Evolutionary conservation across 1,140 invertebrate genomes (phyloP).

Genomic region (Magallana gigas): DNA sequence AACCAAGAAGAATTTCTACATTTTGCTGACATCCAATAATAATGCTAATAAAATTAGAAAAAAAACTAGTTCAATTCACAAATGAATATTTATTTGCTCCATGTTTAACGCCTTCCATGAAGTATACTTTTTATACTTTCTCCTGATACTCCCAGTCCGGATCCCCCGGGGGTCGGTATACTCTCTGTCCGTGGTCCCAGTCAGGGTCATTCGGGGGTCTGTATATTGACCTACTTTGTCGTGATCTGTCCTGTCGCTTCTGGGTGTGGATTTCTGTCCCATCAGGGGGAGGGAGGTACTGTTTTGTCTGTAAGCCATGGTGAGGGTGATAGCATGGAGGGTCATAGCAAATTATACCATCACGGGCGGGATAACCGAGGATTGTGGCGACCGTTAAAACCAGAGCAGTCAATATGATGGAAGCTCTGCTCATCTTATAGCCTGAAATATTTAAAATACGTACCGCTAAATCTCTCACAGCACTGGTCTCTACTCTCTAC

Average conservation of each 20-base stretch:
- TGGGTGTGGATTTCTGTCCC: neutral
- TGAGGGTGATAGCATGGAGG: neutral
- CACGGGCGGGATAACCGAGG: too few species aligned
- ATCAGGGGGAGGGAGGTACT: neutral
- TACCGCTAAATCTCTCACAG: too few species aligned
- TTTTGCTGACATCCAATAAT: too few species aligned
- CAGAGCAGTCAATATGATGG: neutral
- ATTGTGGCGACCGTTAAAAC: neutral
- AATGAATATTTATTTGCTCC: too few species aligned
- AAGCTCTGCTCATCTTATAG: neutral
- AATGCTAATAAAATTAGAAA: too few species aligned
- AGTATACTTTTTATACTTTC: too few species aligned
- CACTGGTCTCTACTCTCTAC: too few species aligned
- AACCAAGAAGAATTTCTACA: too few species aligned
- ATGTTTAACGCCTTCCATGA: too few species aligned
- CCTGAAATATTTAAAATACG: neutral
- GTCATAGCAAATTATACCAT: neutral
- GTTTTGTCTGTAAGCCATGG: neutral
- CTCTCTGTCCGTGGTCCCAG: neutral
- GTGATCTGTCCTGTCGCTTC: slow-evolving; percentile 3
- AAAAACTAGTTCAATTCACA: too few species aligned
- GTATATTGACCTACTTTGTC: neutral
- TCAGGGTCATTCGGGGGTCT: neutral
- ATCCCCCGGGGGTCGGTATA: neutral
- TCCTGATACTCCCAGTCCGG: neutral